Percentiles rank a stretch among this genome's conserved stretches.
These are phyloP conservation scores for Falco columbarius DNA, from an alignment of 2,797 vertebrate species.

Conservation along the genomic window DNA sequence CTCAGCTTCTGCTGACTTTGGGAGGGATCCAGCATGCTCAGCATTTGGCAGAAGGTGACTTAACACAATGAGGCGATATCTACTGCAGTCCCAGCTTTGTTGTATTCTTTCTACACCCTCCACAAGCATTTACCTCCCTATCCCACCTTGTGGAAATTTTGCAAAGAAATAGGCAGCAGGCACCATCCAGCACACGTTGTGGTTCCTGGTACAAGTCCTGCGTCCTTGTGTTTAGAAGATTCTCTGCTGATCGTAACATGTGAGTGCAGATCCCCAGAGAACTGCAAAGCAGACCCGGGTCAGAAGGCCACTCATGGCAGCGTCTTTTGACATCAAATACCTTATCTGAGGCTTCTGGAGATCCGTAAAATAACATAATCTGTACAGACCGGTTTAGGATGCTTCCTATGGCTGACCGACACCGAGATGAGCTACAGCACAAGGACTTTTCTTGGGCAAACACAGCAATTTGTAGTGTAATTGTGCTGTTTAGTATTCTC, in stretches of 20 bases:
- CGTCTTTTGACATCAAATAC: neutral
- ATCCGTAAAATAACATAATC: neutral
- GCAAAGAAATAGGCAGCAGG: neutral
- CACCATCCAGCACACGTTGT: neutral
- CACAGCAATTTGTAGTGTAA: neutral
- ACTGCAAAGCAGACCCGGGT: neutral
- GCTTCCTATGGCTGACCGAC: neutral
- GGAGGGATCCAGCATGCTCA: neutral
- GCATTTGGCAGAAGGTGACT: neutral
- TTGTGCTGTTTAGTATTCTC: neutral
- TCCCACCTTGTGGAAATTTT: neutral
- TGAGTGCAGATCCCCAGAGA: neutral
- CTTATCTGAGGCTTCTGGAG: neutral
- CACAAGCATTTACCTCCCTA: neutral
- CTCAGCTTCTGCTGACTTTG: neutral
- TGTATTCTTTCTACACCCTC: neutral
- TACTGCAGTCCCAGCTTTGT: neutral
- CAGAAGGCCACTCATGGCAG: neutral
- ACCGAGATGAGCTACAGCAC: neutral
- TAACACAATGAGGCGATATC: neutral
- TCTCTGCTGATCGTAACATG: neutral
- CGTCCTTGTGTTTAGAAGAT: neutral
- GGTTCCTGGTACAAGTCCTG: neutral
- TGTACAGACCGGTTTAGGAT: neutral
- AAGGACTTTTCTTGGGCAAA: neutral